Base-by-base conservation (phyloP, 1,140 invertebrate genomes). In the Plutomurus gul region DNA sequence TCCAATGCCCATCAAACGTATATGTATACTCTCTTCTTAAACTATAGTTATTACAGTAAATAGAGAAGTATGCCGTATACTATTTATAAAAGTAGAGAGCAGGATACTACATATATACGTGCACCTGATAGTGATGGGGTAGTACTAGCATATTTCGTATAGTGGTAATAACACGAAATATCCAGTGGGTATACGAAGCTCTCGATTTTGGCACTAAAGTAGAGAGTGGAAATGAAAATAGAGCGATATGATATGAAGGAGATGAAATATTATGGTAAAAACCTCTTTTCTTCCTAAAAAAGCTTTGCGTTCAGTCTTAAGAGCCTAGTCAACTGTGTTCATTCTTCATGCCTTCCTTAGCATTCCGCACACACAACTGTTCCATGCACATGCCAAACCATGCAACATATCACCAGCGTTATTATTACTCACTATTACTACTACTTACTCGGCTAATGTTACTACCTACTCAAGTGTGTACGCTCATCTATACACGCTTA, bases 191-290 rank as follows among this genome's bases (percentile, higher is more conserved):
- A 65, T 33, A n/a, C n/a, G n/a, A 65, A 30, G 36, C 27, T 16
- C 56, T 65, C 11, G n/a, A 30, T 65, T 65, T 65, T 65, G 56
- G 56, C 56, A 65, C 56, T 65, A 65, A 65, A 27, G 56, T 30
- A n/a, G 27, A 65, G 25, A 30, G 30, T 40, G 33, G 33, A 30
- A 70, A 73, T 73, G 71, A 46, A 73, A 43, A 75, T 46, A 75
- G 73, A 75, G 73, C 73, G 73, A 75, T 75, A 75, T 75, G 73
- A 47, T 73, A 73, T 75, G 73, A 75, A 49, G 73, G 73, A 40
- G 73, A 75, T 75, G 73, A 75, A 75, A 75, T 75, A 75, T 75
- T 75, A 75, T 46, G 73, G 73, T 75, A 75, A 75, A 72, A 75
- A 75, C 73, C 73, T 75, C 73, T 75, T 75, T 75, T 75, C 73